Evolutionary conservation across 2,113 vertebrate species (phyloP).

Genomic region (Ranitomeya imitator): DNA sequence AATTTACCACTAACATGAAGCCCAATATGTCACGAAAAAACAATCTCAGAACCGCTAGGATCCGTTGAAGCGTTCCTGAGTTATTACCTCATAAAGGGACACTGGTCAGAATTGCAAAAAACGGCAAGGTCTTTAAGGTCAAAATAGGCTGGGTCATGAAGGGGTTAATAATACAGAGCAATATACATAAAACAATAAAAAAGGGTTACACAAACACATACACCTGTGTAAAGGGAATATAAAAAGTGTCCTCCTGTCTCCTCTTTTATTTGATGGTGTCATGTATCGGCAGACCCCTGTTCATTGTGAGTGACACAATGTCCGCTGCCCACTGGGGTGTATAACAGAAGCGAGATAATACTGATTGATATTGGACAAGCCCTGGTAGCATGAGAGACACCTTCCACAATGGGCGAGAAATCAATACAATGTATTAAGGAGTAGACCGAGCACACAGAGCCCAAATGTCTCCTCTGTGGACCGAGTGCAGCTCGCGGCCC

Average conservation of each 20-base stretch:
- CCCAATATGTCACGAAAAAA: too few species aligned
- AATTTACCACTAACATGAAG: too few species aligned
- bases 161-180: too few species aligned
- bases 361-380: constrained; percentile 45
- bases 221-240: background rate
- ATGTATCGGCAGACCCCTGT: constrained; percentile 8
- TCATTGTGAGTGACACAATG: constrained; percentile 31
- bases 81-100: too few species aligned
- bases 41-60: too few species aligned
- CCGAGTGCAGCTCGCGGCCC: background rate
- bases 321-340: constrained; percentile 45
- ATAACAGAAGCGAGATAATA: constrained; percentile 41
- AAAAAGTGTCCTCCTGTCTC: background rate
- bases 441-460: background rate
- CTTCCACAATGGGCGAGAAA: constrained; percentile 31
- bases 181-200: background rate
- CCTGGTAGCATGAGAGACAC: constrained; percentile 12
- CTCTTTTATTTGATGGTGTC: background rate
- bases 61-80: too few species aligned
- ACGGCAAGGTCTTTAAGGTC: too few species aligned
- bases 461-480: background rate
- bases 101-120: too few species aligned
- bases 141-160: too few species aligned
- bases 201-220: background rate
- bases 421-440: constrained; percentile 34